Evolutionary conservation across 2,113 vertebrate species (phyloP), one percentile per base, ranked within the genome.

Genomic region (mouse (Mus musculus)): DNA sequence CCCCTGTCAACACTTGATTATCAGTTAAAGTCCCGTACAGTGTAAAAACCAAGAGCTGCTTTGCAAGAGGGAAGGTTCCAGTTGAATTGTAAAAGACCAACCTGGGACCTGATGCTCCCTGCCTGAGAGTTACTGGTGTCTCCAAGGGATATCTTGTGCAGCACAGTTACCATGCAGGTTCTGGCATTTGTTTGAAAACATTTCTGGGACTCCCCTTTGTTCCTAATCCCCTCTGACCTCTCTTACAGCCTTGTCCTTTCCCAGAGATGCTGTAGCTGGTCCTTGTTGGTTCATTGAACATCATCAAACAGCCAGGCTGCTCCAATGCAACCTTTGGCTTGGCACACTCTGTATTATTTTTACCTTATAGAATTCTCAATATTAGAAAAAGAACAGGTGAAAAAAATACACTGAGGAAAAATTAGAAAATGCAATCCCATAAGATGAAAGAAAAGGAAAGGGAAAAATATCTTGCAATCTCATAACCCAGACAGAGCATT

Each of bases 401-500:
- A 75, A 72, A 67, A 72, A 20, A 20, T 39, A 72, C 84, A 54
- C 39, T 81, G 82, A 87, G 56, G 39, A 54, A 26, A 93, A 72
- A 75, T 91, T 93, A 75, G 77, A 93, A 95, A 96, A 84, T 39
- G 54, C 24, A 71, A 81, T 65, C 56, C 78, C 67, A 49, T 52
- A 77, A 71, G 54, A 65, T 92, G 49, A n/a, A 75, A 76, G 42
- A n/a, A 54, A 72, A 72, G 42, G 67, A 71, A 88, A 54, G 33
- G 85, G 54, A 54, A 97, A 92, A 97, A 65, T 56, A 65, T 54
- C 61, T 91, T 67, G 24, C 56, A 71, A 59, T 88, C 71, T 30
- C 39, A 52, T 54, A 96, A 93, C 54, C 86, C 42, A 91, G 65
- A 93, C 84, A 86, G 36, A 96, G 54, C 33, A 54, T 78, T 92